Evolutionary conservation across 2,888 invertebrate species (phyloP).

Genomic region (Onthophagus sagittarius): DNA sequence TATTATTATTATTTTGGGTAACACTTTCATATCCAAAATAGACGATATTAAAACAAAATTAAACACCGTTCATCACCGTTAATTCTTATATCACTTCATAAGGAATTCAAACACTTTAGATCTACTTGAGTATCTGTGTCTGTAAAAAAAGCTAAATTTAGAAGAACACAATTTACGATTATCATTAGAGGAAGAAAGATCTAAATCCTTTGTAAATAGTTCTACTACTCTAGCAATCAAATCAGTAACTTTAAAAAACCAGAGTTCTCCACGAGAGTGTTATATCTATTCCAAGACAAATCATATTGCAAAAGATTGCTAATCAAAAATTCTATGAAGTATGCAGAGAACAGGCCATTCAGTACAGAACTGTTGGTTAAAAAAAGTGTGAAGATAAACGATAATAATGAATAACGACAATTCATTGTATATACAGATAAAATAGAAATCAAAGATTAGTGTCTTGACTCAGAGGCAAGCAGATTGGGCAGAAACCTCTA

Average conservation of each 20-base stretch:
- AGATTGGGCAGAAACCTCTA: neutral
- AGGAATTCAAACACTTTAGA: constrained; percentile 34
- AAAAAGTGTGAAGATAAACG: neutral
- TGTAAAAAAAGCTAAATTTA: too few species aligned
- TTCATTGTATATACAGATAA: neutral
- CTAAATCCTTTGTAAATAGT: too few species aligned
- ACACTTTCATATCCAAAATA: too few species aligned
- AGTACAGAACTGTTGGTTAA: neutral
- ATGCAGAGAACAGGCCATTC: too few species aligned
- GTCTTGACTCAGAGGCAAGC: neutral
- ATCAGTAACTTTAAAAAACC: too few species aligned
- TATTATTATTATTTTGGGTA: too few species aligned
- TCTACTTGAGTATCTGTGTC: too few species aligned
- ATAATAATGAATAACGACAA: too few species aligned
- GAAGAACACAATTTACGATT: constrained; percentile 27
- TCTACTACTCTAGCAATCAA: too few species aligned
- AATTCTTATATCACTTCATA: constrained; percentile 37
- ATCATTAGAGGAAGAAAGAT: constrained; percentile 22
- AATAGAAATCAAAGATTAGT: neutral
- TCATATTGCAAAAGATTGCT: neutral
- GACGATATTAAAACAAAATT: neutral
- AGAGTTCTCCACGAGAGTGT: neutral
- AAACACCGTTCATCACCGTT: constrained; percentile 11
- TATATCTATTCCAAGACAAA: neutral
- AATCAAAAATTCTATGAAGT: too few species aligned